phyloP scores from a whole-genome alignment of 2,797 vertebrate species.

The Pangasius krempfi region DNA sequence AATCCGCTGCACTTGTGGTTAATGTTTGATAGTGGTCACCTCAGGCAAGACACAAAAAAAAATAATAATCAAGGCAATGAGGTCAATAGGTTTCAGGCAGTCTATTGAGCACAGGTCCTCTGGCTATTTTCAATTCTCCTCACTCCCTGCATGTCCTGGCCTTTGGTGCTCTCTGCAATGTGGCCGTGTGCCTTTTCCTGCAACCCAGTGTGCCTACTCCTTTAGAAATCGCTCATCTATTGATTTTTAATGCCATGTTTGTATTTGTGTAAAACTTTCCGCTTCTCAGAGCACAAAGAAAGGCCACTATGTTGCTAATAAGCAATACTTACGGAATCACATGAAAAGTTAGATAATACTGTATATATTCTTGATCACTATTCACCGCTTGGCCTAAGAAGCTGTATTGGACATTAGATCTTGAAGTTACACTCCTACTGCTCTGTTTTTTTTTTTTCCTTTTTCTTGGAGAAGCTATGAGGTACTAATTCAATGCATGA shows the following conservation, averaged over 20 bases:
- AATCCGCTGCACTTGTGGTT: constrained; percentile 68
- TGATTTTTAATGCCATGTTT: constrained; percentile 26
- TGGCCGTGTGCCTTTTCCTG: constrained; percentile 44
- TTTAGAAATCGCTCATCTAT: constrained; percentile 45
- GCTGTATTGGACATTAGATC: neutral
- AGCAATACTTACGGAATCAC: neutral
- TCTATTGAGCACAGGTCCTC: constrained; percentile 65
- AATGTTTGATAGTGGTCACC: constrained; percentile 73
- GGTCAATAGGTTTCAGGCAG: constrained; percentile 72
- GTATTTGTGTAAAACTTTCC: constrained; percentile 40
- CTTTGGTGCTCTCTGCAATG: constrained; percentile 54
- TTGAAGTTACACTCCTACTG: neutral
- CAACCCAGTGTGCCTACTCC: constrained; percentile 25
- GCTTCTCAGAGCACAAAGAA: constrained; percentile 30
- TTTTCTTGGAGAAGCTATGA: neutral
- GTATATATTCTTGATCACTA: neutral
- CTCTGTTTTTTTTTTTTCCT: neutral
- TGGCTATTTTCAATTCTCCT: constrained; percentile 70
- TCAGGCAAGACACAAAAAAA: constrained; percentile 68
- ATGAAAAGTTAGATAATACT: neutral
- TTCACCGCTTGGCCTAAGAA: constrained; percentile 1
- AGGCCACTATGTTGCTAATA: constrained; percentile 11
- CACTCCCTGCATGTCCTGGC: constrained; percentile 62
- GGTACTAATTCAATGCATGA: neutral
- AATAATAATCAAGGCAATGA: constrained; percentile 64